Conservation (phyloP, 2,113 vertebrate genomes). For the Amphiprion percula region DNA sequence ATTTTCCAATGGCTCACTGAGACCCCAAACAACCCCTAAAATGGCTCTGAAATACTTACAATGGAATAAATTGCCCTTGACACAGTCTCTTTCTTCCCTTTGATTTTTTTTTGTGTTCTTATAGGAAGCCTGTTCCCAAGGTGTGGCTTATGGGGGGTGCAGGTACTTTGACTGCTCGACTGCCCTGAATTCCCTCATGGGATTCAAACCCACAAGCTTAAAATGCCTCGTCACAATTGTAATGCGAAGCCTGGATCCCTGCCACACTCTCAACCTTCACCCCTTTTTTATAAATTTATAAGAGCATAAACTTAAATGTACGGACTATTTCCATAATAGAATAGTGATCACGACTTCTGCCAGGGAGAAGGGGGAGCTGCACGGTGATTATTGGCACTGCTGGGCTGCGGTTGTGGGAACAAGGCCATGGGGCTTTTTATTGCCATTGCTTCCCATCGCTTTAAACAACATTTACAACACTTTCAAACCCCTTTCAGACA, state of each 20-base stretch:
- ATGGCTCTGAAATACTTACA: conserved; percentile 65
- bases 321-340: not conserved
- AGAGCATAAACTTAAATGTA: no score
- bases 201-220: conserved; percentile 33
- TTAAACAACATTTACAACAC: conserved; percentile 71
- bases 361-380: not conserved
- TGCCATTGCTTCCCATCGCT: conserved; percentile 64
- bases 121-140: conserved; percentile 19
- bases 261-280: not conserved
- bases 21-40: conserved; percentile 65
- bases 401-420: conserved; percentile 65
- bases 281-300: no score
- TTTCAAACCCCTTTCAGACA: conserved; percentile 63
- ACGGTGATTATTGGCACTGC: conserved; percentile 56
- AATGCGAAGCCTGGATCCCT: conserved; percentile 21
- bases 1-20: conserved; percentile 69
- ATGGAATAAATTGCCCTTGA: conserved; percentile 69
- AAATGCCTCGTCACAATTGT: conserved; percentile 19
- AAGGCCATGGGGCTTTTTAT: conserved; percentile 66
- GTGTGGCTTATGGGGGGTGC: conserved; percentile 30
- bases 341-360: conserved; percentile 10
- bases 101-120: conserved; percentile 42
- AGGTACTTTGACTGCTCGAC: conserved; percentile 39
- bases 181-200: conserved; percentile 29
- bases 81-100: conserved; percentile 51